Base-by-base conservation (phyloP, 2,888 invertebrate genomes). In the Microchrysa polita region DNA sequence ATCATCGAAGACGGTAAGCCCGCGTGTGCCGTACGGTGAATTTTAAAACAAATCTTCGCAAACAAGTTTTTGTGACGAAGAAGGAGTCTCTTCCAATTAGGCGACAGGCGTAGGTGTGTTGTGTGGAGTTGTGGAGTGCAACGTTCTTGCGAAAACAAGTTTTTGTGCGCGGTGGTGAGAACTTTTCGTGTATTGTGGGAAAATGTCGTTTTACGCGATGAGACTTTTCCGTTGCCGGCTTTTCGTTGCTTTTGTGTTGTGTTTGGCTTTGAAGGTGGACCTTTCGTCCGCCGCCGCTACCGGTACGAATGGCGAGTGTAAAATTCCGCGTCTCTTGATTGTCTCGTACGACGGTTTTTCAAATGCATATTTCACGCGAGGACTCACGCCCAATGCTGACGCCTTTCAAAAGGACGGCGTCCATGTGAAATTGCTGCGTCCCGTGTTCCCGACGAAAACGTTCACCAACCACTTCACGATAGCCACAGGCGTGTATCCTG, bases 391-490 rank as follows among this genome's bases (percentile, higher is more conserved):
- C 0, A 87, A 87, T 77, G 86, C 92, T 83, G 84, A 88, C 59
- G 81, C 82, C 72, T 79, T 93, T 55, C 87, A 87, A 53, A 79
- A 82, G 14, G 80, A 86, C 73, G 91, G 92, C 5, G 87, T 88
- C 4, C 84, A 86, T 76, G 85, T 89, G 0, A 87, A 88, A 22
- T 27, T 88, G 78, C 86, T 91, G 84, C 83, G 84, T 60, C 90
- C 89, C 79, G 87, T 89, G 53, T 91, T 90, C 80, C 87, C 89
- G 0, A 92, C 92, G 0, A 91, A 91, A 83, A 93, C 93, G 0
- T 90, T 90, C 80, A 90, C 92, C 0, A 93, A 93, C 83, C 93
- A 93, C 83, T 90, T 90, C 79, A 87, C 90, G 0, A 89, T 93
- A 72, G 90, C 89, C 0, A 93, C 91, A 34, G 92, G 92, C 9